These are phyloP conservation scores for Anabacerthia variegaticeps DNA, from an alignment of 2,797 vertebrate genomes.

Conservation along the genomic window DNA sequence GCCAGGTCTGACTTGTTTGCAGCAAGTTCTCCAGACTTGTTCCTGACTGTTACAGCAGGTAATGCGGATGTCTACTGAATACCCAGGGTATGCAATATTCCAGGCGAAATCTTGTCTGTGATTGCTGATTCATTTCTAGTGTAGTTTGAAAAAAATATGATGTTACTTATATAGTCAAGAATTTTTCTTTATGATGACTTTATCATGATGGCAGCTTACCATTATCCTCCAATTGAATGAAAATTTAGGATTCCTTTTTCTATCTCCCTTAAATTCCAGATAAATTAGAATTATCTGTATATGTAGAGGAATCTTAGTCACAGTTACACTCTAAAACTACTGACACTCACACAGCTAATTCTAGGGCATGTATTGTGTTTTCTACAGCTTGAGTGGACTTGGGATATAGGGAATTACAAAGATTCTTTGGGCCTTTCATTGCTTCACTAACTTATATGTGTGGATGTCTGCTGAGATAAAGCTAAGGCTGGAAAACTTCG, in stretches of 20 bases:
- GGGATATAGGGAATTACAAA: not conserved
- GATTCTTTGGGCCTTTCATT: not conserved
- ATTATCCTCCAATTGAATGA: not conserved
- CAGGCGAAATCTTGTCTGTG: not conserved
- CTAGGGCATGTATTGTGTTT: not conserved
- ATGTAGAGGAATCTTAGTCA: not conserved
- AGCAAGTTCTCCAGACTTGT: not conserved
- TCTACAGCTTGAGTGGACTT: not conserved
- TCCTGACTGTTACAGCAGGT: not conserved
- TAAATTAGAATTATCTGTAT: not conserved
- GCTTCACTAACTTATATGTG: not conserved
- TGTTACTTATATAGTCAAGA: rapidly evolving
- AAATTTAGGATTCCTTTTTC: not conserved
- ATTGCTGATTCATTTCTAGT: not conserved
- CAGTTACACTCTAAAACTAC: not conserved
- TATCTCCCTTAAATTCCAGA: not conserved
- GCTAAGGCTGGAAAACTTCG: not conserved
- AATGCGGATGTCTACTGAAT: not conserved
- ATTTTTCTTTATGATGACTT: not conserved
- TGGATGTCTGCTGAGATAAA: not conserved
- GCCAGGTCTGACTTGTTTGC: not conserved
- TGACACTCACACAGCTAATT: not conserved
- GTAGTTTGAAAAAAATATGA: not conserved
- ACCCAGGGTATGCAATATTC: not conserved
- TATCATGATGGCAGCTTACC: not conserved